Evolutionary conservation across 2,888 invertebrate genomes (phyloP), one percentile per base, ranked within the genome.

Genomic region (Labia minor): DNA sequence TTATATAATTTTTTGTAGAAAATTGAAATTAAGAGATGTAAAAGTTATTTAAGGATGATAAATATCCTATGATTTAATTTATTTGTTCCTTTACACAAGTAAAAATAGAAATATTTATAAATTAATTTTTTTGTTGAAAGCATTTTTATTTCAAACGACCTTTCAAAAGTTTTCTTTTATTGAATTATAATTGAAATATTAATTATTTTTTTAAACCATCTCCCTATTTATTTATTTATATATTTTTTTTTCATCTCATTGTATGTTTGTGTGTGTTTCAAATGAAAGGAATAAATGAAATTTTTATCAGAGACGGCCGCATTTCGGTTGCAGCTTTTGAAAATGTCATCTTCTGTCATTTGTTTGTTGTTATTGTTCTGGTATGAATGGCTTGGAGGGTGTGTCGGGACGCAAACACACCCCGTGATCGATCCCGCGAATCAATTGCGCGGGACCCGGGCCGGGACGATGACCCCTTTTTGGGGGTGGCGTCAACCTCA

Each of bases 351-450:
- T 26, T 26, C 26, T 26, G 26, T 26, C 26, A 26, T 26, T 26
- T 26, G 26, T 16, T 16, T 49, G n/a, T 49, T 49, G 49, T 49
- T 49, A 49, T 49, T 49, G 49, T 49, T 49, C 2, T 49, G 2
- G 3, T 49, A 3, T 49, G 49, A 49, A 49, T 49, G 49, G 49
- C 49, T 2, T 4, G 16, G 49, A 10, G 49, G 49, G 4, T 16
- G 49, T 49, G n/a, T 49, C 4, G 14, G 49, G 49, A 49, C 14
- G 49, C 49, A 49, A 49, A 49, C 49, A 49, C 49, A 49, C 49
- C 49, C 49, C 49, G 49, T 49, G 49, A 49, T 49, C 49, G 49
- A 49, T 49, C 49, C 49, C 49, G 49, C 49, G 49, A 49, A 49
- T 49, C 49, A 49, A 49, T 49, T 49, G 49, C 49, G 49, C 49